These are phyloP conservation scores for Propithecus perrieri DNA, from an alignment of 2,797 vertebrate genomes.

Conservation along the genomic window DNA sequence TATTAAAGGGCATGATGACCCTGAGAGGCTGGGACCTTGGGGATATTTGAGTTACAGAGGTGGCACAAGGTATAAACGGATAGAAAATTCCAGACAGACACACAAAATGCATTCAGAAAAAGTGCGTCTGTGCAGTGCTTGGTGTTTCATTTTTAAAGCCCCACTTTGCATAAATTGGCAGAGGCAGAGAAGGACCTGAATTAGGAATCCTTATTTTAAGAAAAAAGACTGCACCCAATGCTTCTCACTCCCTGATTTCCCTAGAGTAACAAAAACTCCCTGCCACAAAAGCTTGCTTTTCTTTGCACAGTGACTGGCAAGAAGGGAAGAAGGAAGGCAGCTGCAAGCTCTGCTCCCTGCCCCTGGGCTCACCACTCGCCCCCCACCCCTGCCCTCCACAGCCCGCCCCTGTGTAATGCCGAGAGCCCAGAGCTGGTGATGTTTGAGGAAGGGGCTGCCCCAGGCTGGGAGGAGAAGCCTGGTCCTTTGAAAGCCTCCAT, in stretches of 20 bases:
- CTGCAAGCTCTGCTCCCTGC: background rate
- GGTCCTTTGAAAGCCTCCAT: background rate
- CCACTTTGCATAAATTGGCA: slow-evolving; percentile 57
- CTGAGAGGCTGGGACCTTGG: background rate
- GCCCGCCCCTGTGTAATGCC: background rate
- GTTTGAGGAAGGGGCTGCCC: background rate
- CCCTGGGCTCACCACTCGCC: background rate
- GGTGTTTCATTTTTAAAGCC: slow-evolving; percentile 42
- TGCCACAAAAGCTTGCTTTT: background rate
- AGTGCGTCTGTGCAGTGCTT: background rate
- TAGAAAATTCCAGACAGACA: slow-evolving; percentile 15
- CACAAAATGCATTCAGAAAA: background rate
- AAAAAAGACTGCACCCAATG: slow-evolving; percentile 66
- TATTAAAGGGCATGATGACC: background rate
- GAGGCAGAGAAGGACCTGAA: slow-evolving; percentile 71
- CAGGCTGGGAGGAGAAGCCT: background rate
- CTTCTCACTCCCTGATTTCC: slow-evolving; percentile 60
- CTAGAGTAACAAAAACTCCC: slow-evolving; percentile 49
- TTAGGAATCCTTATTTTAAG: slow-evolving; percentile 74
- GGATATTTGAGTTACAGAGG: background rate
- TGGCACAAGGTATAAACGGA: background rate
- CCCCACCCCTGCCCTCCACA: background rate
- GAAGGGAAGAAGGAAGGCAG: background rate
- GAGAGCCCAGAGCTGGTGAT: background rate
- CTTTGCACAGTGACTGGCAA: slow-evolving; percentile 21